These are phyloP conservation scores for Tragelaphus eurycerus DNA, from an alignment of 2,797 vertebrate species.

Conservation along the genomic window DNA sequence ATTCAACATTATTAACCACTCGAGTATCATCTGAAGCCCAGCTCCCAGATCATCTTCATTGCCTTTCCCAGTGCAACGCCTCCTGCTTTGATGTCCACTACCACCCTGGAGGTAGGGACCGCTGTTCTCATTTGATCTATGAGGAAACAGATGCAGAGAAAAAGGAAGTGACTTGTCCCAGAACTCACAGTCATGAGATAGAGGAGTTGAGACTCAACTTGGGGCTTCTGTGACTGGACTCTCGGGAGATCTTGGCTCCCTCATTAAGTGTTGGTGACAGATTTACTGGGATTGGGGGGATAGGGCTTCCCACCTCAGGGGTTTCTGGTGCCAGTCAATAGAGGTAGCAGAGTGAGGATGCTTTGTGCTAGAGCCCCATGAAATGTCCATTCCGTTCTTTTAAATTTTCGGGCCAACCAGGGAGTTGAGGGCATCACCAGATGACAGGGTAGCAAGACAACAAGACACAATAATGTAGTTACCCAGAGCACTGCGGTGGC, in stretches of 20 bases:
- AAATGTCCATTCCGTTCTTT: background rate
- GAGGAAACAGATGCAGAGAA: background rate
- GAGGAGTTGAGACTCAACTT: background rate
- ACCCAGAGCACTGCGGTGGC: background rate
- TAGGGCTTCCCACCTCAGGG: background rate
- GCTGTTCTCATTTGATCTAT: background rate
- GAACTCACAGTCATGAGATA: background rate
- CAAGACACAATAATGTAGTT: background rate
- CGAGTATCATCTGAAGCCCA: background rate
- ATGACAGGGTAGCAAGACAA: background rate
- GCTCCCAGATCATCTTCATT: background rate
- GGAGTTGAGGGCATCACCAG: background rate
- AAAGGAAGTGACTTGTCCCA: background rate
- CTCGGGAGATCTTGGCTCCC: rapidly evolving
- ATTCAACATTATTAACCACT: background rate
- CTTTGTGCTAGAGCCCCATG: background rate
- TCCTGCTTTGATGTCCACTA: background rate
- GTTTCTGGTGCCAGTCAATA: background rate
- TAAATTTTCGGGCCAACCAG: background rate
- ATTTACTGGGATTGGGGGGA: background rate
- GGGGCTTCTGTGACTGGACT: background rate
- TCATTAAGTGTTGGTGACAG: background rate
- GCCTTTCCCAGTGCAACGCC: background rate
- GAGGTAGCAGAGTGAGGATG: background rate
- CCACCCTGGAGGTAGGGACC: background rate